A percentile compares a stretch with the other conserved stretches of the same genome.
Evolutionary conservation across 2,888 invertebrate species (phyloP).

Genomic region (Ernsta delagoae): DNA sequence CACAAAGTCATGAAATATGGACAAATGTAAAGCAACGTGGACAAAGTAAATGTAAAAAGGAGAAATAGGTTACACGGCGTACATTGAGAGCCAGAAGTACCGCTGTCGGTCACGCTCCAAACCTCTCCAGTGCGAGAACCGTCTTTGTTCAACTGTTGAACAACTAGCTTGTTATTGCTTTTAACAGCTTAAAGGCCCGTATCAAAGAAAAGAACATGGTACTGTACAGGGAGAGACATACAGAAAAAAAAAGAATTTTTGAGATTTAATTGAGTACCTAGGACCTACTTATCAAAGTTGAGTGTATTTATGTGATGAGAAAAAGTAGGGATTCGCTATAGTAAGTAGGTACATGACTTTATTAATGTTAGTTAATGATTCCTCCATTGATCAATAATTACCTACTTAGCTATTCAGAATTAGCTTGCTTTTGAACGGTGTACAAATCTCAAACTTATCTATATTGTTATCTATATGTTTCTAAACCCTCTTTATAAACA

Average conservation of each 20-base stretch:
- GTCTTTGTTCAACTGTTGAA: conserved; percentile 30
- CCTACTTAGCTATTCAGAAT: too few species aligned
- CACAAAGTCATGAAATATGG: background rate
- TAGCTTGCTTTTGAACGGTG: too few species aligned
- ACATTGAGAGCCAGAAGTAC: conserved; percentile 1
- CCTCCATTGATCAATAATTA: too few species aligned
- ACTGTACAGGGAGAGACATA: background rate
- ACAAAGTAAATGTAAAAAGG: background rate
- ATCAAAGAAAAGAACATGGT: background rate
- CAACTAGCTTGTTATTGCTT: conserved; percentile 11
- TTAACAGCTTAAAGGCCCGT: conserved; percentile 18
- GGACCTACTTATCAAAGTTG: too few species aligned
- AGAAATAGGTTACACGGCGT: conserved; percentile 1
- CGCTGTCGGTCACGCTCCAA: conserved; percentile 14
- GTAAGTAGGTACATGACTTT: too few species aligned
- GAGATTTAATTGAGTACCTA: too few species aligned
- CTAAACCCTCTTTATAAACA: too few species aligned
- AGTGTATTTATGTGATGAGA: too few species aligned
- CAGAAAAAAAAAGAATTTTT: background rate
- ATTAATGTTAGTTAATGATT: too few species aligned
- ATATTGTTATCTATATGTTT: too few species aligned
- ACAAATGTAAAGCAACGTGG: conserved; percentile 4
- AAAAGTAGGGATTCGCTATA: too few species aligned
- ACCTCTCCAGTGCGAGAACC: background rate
- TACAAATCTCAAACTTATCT: too few species aligned